phyloP scores from a whole-genome alignment of 2,888 invertebrate genomes.

The Caenorhabditis sp. region DNA sequence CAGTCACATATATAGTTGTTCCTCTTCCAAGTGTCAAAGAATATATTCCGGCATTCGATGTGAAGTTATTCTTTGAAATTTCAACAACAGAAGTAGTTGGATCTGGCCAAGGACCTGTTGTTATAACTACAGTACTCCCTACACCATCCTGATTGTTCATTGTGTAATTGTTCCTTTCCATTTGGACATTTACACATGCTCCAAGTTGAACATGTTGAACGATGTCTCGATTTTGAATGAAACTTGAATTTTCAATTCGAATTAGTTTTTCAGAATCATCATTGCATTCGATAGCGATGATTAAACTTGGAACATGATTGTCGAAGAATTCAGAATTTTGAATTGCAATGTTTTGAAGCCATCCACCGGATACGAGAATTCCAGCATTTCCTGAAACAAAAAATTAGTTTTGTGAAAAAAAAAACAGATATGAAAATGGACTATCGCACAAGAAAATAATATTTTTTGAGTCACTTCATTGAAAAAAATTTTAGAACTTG shows the following conservation, averaged over 20 bases:
- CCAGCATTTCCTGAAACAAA: slow-evolving; percentile 20
- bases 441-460: too few relatives aligned
- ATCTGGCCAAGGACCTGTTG: slow-evolving; percentile 13
- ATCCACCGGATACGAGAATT: slow-evolving; percentile 40
- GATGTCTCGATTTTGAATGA: slow-evolving; percentile 36
- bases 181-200: slow-evolving; percentile 36
- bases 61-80: slow-evolving; percentile 28
- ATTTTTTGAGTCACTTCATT: too few relatives aligned
- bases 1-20: slow-evolving; percentile 23
- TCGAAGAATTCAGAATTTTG: slow-evolving; percentile 24
- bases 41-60: slow-evolving; percentile 32
- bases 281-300: slow-evolving; percentile 41
- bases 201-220: slow-evolving; percentile 43
- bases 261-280: slow-evolving; percentile 38
- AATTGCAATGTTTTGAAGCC: slow-evolving; percentile 39
- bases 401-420: background rate
- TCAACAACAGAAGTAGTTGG: slow-evolving; percentile 22
- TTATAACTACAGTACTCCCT: slow-evolving; percentile 26
- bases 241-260: slow-evolving; percentile 32
- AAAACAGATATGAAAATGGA: too few relatives aligned
- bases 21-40: slow-evolving; percentile 25
- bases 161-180: slow-evolving; percentile 24
- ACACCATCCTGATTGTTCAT: slow-evolving; percentile 31
- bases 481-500: too few relatives aligned
- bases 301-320: slow-evolving; percentile 37